Conservation (phyloP, 2,113 vertebrate species). For the Dipodomys ordii region DNA sequence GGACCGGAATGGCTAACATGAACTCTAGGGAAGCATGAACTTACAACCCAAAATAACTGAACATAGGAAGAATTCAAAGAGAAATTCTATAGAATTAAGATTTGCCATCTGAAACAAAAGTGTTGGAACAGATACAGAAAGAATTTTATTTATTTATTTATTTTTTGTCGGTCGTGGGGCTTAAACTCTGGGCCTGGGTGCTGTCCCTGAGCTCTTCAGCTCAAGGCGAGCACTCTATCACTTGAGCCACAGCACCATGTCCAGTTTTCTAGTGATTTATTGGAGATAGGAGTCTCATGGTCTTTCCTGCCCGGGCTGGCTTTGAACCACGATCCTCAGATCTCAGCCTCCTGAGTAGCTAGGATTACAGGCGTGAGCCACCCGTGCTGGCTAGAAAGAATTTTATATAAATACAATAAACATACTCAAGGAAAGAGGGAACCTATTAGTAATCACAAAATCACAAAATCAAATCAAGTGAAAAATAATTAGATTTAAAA, state of each 20-base stretch:
- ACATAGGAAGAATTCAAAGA: background rate
- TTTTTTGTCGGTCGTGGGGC: too few species aligned
- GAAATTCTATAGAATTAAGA: background rate
- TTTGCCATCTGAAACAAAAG: slow-evolving; percentile 20
- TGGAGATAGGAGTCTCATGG: too few species aligned
- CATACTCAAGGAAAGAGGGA: slow-evolving; percentile 1
- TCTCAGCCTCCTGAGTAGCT: too few species aligned
- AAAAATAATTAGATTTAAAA: background rate
- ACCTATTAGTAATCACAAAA: slow-evolving; percentile 46
- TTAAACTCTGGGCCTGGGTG: too few species aligned
- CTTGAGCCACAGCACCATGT: too few species aligned
- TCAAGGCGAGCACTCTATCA: too few species aligned
- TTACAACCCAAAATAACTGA: background rate
- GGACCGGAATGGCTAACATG: background rate
- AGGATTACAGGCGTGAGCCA: too few species aligned
- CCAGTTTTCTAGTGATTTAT: too few species aligned
- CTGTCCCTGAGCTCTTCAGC: too few species aligned
- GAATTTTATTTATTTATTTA: background rate
- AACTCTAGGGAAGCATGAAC: background rate
- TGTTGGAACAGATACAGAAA: slow-evolving; percentile 29
- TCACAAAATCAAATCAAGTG: slow-evolving; percentile 18
- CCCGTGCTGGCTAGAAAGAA: too few species aligned
- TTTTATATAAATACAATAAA: background rate
- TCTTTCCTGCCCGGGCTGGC: too few species aligned
- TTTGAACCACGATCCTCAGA: too few species aligned